Evolutionary conservation across 2,888 invertebrate species (phyloP), one percentile per base, ranked within the genome.

Genomic region (Cryptocheilus praepositus): DNA sequence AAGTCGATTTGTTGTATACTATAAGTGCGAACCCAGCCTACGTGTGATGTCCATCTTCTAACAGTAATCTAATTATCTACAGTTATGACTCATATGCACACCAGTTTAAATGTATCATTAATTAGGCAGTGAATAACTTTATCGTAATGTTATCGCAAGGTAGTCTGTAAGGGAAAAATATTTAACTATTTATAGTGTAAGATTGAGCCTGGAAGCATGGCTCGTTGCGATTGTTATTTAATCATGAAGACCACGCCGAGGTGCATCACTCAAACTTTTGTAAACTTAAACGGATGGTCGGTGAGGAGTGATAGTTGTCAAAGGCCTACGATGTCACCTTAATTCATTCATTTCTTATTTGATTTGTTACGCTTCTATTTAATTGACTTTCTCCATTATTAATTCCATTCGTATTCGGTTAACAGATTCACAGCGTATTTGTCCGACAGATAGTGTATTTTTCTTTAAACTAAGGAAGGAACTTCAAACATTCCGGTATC

Each of bases 401-500:
- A 49, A 49, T 43, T 46, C 36, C 16, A 46, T 63, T 49, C 46
- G 22, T 43, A 25, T 19, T 44, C n/a, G 51, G 49, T 49, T 49
- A 49, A 36, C 43, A 25, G 28, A 60, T 36, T 21, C 25, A 3
- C 36, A 22, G 15, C 51, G n/a, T 18, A 49, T 18, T 36, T 36
- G 36, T 36, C 36, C 11, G 36, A 36, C 36, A 36, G 36, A 1
- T 7, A 11, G 36, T 2, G 36, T 49, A n/a, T 49, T 18, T 49
- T 49, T 63, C 70, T 71, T 75, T 71, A 63, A 70, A 71, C 71
- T 59, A 64, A 36, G 55, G 60, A 66, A 75, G 78, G 72, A 83
- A 86, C 85, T 86, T 82, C 79, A 80, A 76, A 87, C 88, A 88
- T 88, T 88, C 88, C 88, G 84, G 80, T 85, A 86, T 85, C 83